These are phyloP conservation scores for Sphyrna mokarran DNA, from an alignment of 2,113 vertebrate species.

Conservation along the genomic window DNA sequence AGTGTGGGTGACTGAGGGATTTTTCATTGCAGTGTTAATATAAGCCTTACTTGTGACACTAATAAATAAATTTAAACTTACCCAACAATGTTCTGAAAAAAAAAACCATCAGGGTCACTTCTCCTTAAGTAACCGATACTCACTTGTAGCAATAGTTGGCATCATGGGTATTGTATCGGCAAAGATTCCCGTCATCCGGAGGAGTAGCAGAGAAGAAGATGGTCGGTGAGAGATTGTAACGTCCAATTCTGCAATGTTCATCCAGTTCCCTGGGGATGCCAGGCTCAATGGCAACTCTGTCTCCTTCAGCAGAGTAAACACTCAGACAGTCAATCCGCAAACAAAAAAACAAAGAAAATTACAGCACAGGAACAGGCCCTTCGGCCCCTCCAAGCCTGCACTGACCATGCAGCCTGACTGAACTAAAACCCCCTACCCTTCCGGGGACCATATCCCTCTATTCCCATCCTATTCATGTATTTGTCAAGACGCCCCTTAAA, in stretches of 20 bases:
- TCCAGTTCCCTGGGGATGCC: constrained; percentile 77
- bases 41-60: too few species aligned
- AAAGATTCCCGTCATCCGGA: constrained; percentile 83
- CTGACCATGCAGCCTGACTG: too few species aligned
- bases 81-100: background rate
- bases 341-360: background rate
- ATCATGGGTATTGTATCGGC: constrained; percentile 79
- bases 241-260: constrained; percentile 80
- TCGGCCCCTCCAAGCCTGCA: too few species aligned
- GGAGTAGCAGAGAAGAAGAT: constrained; percentile 93
- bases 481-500: too few species aligned
- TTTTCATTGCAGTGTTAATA: too few species aligned
- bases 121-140: constrained; percentile 28
- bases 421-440: too few species aligned
- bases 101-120: background rate
- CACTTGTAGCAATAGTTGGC: constrained; percentile 94
- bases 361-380: too few species aligned
- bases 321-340: background rate
- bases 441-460: too few species aligned
- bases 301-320: constrained; percentile 58
- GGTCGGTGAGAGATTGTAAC: constrained; percentile 84
- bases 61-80: too few species aligned
- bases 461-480: too few species aligned
- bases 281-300: constrained; percentile 86
- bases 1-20: too few species aligned